A percentile compares a stretch with the other conserved stretches of the same genome.
These are phyloP conservation scores for Ondatra zibethicus DNA, from an alignment of 2,113 vertebrate genomes.

Conservation along the genomic window DNA sequence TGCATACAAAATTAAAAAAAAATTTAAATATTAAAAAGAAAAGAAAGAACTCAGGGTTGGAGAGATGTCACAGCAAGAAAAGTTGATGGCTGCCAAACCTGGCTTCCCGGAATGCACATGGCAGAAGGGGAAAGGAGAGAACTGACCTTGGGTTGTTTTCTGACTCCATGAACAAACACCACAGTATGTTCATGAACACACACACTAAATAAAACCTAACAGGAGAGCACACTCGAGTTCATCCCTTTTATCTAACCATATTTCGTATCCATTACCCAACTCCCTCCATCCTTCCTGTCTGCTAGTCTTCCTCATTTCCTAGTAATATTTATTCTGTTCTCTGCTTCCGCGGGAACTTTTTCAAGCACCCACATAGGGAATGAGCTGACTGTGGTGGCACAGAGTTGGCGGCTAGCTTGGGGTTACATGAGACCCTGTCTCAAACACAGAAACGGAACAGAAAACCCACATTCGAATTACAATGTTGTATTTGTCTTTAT, in stretches of 20 bases:
- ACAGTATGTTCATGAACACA: neutral
- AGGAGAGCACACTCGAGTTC: neutral
- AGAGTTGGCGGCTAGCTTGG: neutral
- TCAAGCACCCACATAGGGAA: neutral
- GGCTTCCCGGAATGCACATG: neutral
- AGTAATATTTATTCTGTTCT: neutral
- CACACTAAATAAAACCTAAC: neutral
- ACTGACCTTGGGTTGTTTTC: neutral
- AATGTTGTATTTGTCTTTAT: neutral
- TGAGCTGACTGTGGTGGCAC: neutral
- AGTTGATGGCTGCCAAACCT: neutral
- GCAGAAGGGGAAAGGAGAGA: neutral
- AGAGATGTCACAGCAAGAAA: neutral
- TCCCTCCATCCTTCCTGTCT: no score
- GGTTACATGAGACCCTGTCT: neutral
- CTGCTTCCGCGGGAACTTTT: neutral
- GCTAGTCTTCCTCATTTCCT: neutral
- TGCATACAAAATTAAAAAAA: neutral
- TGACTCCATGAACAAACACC: neutral
- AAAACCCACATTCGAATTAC: neutral
- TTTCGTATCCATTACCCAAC: neutral
- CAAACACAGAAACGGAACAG: neutral
- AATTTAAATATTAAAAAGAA: neutral
- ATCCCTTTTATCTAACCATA: neutral
- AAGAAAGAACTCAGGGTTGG: neutral